A percentile compares a stretch with the other conserved stretches of the same genome.
Conservation (phyloP, 2,113 vertebrate species). For the Periophthalmus modestus region DNA sequence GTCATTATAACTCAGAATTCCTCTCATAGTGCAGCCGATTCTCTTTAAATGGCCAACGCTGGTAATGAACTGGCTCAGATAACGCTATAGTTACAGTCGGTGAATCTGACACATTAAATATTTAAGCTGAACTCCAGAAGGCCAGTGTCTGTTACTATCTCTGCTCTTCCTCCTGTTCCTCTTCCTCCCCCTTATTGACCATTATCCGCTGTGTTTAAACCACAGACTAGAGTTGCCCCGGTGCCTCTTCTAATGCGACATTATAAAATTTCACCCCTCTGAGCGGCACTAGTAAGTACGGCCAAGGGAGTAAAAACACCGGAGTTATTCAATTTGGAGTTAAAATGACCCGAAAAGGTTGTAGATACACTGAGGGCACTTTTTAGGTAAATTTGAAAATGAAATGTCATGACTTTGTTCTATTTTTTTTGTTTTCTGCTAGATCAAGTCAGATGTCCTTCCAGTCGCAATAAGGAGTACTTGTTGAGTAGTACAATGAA, state of each 20-base stretch:
- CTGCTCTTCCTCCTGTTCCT: neutral
- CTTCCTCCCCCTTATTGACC: slow-evolving; percentile 9
- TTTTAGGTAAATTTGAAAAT: neutral
- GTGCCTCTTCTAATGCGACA: slow-evolving; percentile 5
- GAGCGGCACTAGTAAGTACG: slow-evolving; percentile 1
- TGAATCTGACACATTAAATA: slow-evolving; percentile 49
- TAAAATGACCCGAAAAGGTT: neutral
- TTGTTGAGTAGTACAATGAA: too few relatives aligned
- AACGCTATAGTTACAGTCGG: slow-evolving; percentile 24
- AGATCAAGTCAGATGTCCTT: too few relatives aligned
- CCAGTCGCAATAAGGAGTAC: too few relatives aligned
- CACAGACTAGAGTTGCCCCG: slow-evolving; percentile 12
- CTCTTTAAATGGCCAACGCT: neutral
- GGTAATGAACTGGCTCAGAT: slow-evolving; percentile 23
- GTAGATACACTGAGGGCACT: neutral
- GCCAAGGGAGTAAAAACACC: neutral
- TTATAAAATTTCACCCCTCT: slow-evolving; percentile 15
- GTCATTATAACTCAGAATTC: too few relatives aligned
- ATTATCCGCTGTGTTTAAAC: slow-evolving; percentile 30
- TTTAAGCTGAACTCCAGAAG: slow-evolving; percentile 50
- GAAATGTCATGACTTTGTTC: neutral
- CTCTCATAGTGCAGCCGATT: too few relatives aligned
- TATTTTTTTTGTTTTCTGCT: too few relatives aligned
- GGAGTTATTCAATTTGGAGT: neutral
- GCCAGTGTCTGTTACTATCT: slow-evolving; percentile 35